Evolutionary conservation across 2,888 invertebrate species (phyloP), one percentile per base, ranked within the genome.

Genomic region (Agrotis ipsilon): DNA sequence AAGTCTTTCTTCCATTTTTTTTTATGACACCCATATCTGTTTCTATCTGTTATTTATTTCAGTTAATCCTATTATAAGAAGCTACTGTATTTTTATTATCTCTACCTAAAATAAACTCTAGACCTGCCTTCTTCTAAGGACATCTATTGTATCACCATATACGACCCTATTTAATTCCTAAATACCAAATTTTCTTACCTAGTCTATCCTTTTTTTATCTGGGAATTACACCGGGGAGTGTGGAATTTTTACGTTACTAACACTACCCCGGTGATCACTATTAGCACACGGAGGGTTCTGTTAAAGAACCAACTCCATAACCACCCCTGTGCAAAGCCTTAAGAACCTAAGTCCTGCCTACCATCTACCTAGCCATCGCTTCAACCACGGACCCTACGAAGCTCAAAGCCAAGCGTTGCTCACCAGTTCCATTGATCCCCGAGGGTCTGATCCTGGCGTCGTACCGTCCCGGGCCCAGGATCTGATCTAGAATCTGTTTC

Each of bases 391-490:
- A 73, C 74, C 76, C 16, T 68, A 67, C 46, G 48, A 79, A 75
- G 76, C 72, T 80, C 45, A 21, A 73, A 57, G 68, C 67, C 27
- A 63, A 63, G 48, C 55, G 46, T 13, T 58, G 94, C 97, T 97
- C 97, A 98, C 99, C 99, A 97, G 98, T 98, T 93, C 98, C 98
- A 94, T 99, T 99, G 94, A 98, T 98, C 87, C 99, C 99, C 68
- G 98, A 98, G 67, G 99, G 99, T 91, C 99, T 97, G 92, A 99
- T 99, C 90, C 99, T 97, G 83, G 98, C 98, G 96, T 99, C 99
- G 97, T 99, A 99, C 86, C 98, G 97, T 84, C 98, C 98, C 79
- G 98, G 98, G 81, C 98, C 98, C 91, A 99, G 97, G 94, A 99
- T 99, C 96, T 98, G 98, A 96, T 99, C 99, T 94, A 99, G 96